Evolutionary conservation across 2,113 vertebrate genomes (phyloP).

Genomic region (Piaya cayana): DNA sequence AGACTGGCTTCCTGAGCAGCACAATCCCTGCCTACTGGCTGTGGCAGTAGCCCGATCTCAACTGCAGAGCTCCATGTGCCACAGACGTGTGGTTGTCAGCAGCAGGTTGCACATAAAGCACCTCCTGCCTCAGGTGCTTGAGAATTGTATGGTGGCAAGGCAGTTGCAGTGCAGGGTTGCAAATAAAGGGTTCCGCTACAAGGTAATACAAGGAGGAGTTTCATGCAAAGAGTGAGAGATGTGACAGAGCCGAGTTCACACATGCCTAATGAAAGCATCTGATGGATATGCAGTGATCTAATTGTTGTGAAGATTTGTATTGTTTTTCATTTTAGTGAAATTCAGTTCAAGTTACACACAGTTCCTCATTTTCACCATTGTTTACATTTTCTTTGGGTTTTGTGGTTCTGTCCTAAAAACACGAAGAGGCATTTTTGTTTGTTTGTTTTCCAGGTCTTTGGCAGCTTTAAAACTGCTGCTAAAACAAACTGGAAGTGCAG

Average conservation of each 20-base stretch:
- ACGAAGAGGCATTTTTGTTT: not conserved
- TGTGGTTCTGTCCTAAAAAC: not conserved
- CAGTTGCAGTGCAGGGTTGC: not conserved
- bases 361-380: not conserved
- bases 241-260: not conserved
- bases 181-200: not conserved
- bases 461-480: not conserved
- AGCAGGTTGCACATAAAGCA: not conserved
- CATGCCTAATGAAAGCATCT: not conserved
- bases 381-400: not conserved
- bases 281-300: not conserved
- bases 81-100: not conserved
- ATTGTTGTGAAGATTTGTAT: not conserved
- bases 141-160: rapidly evolving
- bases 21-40: not conserved
- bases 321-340: not conserved
- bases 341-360: not conserved
- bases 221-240: not conserved
- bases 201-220: not conserved
- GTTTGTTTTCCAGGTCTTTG: not conserved
- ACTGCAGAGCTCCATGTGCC: not conserved
- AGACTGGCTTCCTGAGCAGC: not conserved
- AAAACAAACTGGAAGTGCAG: not conserved
- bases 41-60: not conserved
- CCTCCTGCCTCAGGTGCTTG: too few species aligned